phyloP scores from a whole-genome alignment of 2,888 invertebrate genomes.

The Rhabditoides inermis region DNA sequence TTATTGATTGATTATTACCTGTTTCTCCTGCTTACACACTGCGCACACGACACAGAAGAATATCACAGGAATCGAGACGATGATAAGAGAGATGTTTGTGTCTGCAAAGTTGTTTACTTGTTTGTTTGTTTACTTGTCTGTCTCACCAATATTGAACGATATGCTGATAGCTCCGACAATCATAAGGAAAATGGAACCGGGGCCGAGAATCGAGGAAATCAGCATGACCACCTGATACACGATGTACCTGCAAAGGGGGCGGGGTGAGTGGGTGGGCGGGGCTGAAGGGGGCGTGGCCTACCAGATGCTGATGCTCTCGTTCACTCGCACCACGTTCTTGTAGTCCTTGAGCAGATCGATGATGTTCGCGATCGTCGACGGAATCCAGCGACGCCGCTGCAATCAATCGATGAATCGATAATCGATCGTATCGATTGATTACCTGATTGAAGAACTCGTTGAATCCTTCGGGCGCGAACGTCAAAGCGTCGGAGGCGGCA shows the following conservation, averaged over 20 bases:
- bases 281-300: neutral
- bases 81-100: slow-evolving; percentile 66
- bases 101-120: neutral
- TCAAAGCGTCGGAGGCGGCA: slow-evolving; percentile 97
- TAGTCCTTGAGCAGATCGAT: slow-evolving; percentile 88
- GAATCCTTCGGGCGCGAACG: slow-evolving; percentile 92
- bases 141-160: slow-evolving; percentile 73
- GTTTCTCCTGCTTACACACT: slow-evolving; percentile 79
- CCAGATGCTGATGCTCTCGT: slow-evolving; percentile 84
- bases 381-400: slow-evolving; percentile 94
- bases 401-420: too few relatives aligned
- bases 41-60: slow-evolving; percentile 87
- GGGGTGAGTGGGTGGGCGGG: neutral
- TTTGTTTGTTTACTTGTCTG: too few relatives aligned
- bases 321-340: slow-evolving; percentile 83
- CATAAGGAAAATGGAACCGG: slow-evolving; percentile 92
- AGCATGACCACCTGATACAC: slow-evolving; percentile 66
- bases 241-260: slow-evolving; percentile 47
- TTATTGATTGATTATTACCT: too few relatives aligned
- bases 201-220: slow-evolving; percentile 82
- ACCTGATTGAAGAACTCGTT: slow-evolving; percentile 78
- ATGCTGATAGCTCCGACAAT: slow-evolving; percentile 98
- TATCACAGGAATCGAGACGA: slow-evolving; percentile 83
- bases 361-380: slow-evolving; percentile 96
- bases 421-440: too few relatives aligned